Evolutionary conservation across 2,797 vertebrate species (phyloP), one percentile per base, ranked within the genome.

Genomic region (Sandelia bainsii): DNA sequence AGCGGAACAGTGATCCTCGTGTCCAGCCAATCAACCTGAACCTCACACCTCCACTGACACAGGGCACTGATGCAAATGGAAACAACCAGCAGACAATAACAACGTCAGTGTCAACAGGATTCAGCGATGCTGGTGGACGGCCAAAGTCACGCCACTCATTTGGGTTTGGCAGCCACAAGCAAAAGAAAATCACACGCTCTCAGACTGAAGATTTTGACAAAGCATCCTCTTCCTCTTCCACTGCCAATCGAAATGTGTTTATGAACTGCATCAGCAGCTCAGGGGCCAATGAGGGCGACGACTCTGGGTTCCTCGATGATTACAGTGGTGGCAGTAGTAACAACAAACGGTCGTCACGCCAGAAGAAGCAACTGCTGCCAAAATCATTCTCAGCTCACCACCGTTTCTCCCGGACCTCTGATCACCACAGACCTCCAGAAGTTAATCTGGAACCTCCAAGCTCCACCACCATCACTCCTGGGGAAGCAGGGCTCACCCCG

Each of bases 241-340:
- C 88, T 17, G 17, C 90, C 86, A 98, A 97, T 87, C 96, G 97
- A 69, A 98, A 95, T 11, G 95, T 99, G 46, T 99, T 99, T 57
- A 99, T 97, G 77, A 99, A 99, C 83, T 99, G 98, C 83, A 96
- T 99, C 83, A 96, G 96, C 77, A 94, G 97, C 90, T 98, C 97
- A 9, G 95, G 96, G 45, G 95, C 94, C 71, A 97, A 96, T 9
- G 97, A 99, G 66, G 95, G 95, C 0, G 98, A 99, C 6, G 98
- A 99, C 85, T 99, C 98, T 0, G 98, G 98, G 20, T 98, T 97
- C 85, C 90, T 95, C 0, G 98, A 99, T 57, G 97, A 98, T 58
- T 96, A 93, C 80, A 93, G 92, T 0, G 92, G 90, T 8, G 93
- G 92, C 72, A 91, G 88, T 20, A 89, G 79, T 25, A 89, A 84